Base-by-base conservation (phyloP, 2,113 vertebrate genomes). In the Maylandia zebra region DNA sequence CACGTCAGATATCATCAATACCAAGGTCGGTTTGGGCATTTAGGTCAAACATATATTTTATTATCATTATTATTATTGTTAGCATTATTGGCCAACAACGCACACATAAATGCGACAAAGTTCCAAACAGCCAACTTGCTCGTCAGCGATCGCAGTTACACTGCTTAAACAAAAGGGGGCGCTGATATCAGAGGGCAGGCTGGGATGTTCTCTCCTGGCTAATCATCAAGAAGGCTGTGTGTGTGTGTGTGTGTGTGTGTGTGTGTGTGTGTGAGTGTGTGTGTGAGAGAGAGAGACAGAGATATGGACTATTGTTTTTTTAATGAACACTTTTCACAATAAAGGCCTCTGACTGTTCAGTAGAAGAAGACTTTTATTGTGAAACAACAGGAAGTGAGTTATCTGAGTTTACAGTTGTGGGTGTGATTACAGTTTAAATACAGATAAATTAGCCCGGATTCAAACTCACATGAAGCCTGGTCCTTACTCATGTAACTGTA, bases 201-300 rank as follows among this genome's bases (percentile, higher is more conserved):
- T n/a, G 53, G 71, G 74, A 71, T n/a, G 61, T 19, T 38, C 8
- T 86, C 38, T 84, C 81, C 81, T 53, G 53, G 56, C 34, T 5
- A 53, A 85, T 30, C 66, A 43, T 27, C 30, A 8, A 13, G 10
- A 74, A 22, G 34, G 34, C 2, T 19, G 4, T 36, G 30, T 17
- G 5, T 52, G 38, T 36, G 36, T 22, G 5, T 50, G 50, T 22
- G 6, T 16, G 30, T 36, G 17, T 76, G 41, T 19, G 57, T 53
- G 19, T 22, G 52, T 16, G 56, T 59, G 53, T n/a, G 7, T 56
- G 43, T 4, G 53, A 2, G 22, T 19, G 22, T 2, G 10, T 1
- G 38, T 1, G 38, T 1, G 36, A 0, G 41, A 3, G 8, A 0
- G n/a, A 2, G n/a, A 22, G 53, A 57, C 1, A 1, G 8, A 14